Percentiles rank a stretch among this genome's conserved stretches.
phyloP scores from a whole-genome alignment of 2,888 invertebrate species.

The Volucella inanis region DNA sequence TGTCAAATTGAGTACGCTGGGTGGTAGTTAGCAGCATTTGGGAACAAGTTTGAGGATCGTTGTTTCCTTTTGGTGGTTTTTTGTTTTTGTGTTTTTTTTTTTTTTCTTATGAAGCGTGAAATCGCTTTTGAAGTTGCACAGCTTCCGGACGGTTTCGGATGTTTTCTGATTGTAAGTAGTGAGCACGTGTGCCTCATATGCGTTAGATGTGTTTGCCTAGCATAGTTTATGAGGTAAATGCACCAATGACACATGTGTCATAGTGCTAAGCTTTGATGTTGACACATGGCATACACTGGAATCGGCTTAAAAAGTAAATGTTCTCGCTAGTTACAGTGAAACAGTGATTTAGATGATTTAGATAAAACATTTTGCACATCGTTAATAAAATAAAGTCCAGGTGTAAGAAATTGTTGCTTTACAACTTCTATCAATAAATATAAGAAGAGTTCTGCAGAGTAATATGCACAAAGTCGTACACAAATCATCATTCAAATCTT shows the following conservation, averaged over 20 bases:
- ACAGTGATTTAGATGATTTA: no score
- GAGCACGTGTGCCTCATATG: slow-evolving; percentile 70
- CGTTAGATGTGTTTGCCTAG: slow-evolving; percentile 40
- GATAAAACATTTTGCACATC: no score
- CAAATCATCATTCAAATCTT: no score
- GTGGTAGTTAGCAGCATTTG: slow-evolving; percentile 35
- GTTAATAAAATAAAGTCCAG: no score
- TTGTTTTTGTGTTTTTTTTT: no score
- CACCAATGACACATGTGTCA: slow-evolving; percentile 48
- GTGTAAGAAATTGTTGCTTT: no score
- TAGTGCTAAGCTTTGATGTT: slow-evolving; percentile 45
- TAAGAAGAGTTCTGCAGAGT: no score
- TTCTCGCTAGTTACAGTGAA: no score
- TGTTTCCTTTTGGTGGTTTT: no score
- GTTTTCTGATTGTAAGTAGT: slow-evolving; percentile 34
- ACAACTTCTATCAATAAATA: no score
- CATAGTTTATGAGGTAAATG: slow-evolving; percentile 5
- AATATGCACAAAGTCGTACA: no score
- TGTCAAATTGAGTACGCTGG: slow-evolving; percentile 48
- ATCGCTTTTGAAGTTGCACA: slow-evolving; percentile 68
- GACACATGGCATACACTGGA: slow-evolving; percentile 5
- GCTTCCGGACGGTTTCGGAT: slow-evolving; percentile 64
- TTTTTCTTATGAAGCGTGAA: slow-evolving; percentile 63
- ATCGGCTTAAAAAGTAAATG: slow-evolving; percentile 9
- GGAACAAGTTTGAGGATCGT: slow-evolving; percentile 67